Conservation (phyloP, 1,140 invertebrate species). For the Pseudomyrmex cubaensis region DNA sequence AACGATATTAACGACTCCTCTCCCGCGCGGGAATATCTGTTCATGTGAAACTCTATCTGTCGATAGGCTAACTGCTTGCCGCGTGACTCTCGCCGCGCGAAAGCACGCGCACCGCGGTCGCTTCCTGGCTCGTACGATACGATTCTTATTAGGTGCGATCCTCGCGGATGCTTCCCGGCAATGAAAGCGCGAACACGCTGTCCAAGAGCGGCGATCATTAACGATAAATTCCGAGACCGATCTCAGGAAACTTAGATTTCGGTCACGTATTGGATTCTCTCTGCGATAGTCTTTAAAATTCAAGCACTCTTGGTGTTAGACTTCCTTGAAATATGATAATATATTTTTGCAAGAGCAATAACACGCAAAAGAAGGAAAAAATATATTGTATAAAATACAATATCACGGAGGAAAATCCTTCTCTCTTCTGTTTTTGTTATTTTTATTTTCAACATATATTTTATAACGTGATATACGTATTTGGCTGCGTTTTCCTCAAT, state of each 20-base stretch:
- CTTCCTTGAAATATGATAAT: constrained; percentile 11
- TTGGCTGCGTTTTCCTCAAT: neutral
- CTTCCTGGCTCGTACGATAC: constrained; percentile 71
- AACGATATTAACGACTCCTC: constrained; percentile 60
- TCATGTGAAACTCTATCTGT: constrained; percentile 72
- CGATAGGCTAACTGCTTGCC: constrained; percentile 69
- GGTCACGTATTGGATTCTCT: constrained; percentile 22
- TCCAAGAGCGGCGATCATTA: constrained; percentile 19
- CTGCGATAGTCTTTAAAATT: constrained; percentile 30
- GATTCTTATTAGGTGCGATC: constrained; percentile 74
- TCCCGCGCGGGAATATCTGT: constrained; percentile 26
- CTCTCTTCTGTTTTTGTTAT: neutral
- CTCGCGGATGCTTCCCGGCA: constrained; percentile 35
- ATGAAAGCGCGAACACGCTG: constrained; percentile 9
- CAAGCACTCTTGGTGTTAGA: neutral
- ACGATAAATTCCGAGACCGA: constrained; percentile 53
- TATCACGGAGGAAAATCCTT: neutral
- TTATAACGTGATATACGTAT: neutral
- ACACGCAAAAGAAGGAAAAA: neutral
- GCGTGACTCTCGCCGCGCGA: constrained; percentile 39
- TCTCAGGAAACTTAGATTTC: constrained; percentile 42
- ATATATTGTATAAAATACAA: no score
- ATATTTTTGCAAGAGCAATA: neutral
- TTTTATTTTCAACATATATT: neutral
- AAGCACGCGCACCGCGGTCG: constrained; percentile 21